A percentile compares a stretch with the other conserved stretches of the same genome.
Evolutionary conservation across 2,888 invertebrate species (phyloP).

Genomic region (Rhimphoctona megacephalus): DNA sequence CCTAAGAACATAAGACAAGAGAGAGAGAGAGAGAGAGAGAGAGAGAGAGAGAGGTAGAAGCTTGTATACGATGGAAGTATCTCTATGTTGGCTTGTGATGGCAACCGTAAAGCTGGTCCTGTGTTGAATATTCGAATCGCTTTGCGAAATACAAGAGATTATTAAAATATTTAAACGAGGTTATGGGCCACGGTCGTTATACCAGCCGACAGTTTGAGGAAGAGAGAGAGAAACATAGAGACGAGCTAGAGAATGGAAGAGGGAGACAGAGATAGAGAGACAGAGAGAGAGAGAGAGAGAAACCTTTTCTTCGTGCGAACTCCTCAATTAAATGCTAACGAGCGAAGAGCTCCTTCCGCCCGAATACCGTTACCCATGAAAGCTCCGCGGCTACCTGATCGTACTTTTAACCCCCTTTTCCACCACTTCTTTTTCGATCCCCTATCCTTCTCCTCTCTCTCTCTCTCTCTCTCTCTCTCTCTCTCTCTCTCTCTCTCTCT

Average conservation of each 20-base stretch:
- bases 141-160: conserved; percentile 80
- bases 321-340: conserved; percentile 82
- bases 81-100: conserved; percentile 29
- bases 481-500: conserved; percentile 35
- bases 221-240: background rate
- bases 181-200: conserved; percentile 77
- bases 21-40: background rate
- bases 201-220: conserved; percentile 66
- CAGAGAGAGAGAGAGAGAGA: conserved; percentile 9
- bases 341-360: conserved; percentile 81
- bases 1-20: conserved; percentile 25
- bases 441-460: background rate
- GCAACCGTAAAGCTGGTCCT: conserved; percentile 59
- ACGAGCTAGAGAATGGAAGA: background rate
- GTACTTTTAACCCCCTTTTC: conserved; percentile 46
- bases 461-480: conserved; percentile 25
- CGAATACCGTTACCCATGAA: conserved; percentile 78
- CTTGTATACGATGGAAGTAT: background rate
- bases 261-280: background rate
- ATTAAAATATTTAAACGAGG: conserved; percentile 82
- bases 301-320: conserved; percentile 72
- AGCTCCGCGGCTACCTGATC: conserved; percentile 74
- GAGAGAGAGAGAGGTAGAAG: conserved; percentile 5
- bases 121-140: conserved; percentile 78
- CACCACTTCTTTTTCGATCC: conserved; percentile 16